Evolutionary conservation across 2,797 vertebrate genomes (phyloP), one percentile per base, ranked within the genome.

Genomic region (Muscicapa comitata): DNA sequence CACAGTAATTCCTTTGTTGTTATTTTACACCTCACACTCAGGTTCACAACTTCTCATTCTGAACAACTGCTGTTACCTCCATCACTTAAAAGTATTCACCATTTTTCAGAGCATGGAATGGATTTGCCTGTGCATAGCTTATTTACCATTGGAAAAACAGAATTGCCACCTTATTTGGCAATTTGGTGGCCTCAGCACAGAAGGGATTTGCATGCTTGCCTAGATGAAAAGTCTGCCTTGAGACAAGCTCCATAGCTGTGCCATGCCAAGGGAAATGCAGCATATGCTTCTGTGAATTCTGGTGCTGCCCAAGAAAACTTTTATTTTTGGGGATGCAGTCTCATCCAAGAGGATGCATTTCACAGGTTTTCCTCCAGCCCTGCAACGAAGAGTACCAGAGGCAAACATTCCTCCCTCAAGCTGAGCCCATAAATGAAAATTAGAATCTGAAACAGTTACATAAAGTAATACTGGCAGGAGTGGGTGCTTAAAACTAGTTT

Each of bases 161-260:
- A 66, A 48, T 1, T 13, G 4, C 8, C 38, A 61, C 43, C 37
- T 58, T 61, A 75, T 86, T 9, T 47, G 50, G 54, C 45, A 86
- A 18, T 91, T 10, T 29, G 31, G 47, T 51, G 53, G 71, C 74
- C 47, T 35, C 53, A 73, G 71, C 48, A 91, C 37, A 76, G 43
- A 79, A 67, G 42, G 53, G 35, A 48, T 57, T 33, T 57, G 29
- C 29, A 67, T 57, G 62, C 29, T 48, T 38, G 62, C 62, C 62
- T 38, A 23, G 62, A 79, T 31, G 86, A 55, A 53, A 28, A 37
- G 20, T 11, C 57, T 76, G 51, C 42, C 26, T 29, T 48, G 26
- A 79, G 55, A 72, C 5, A 7, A 0, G 1, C 28, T 79, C 66
- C 35, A 9, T 0, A 65, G 62, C 0, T 40, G 21, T 33, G 8